phyloP scores from a whole-genome alignment of 2,888 invertebrate species.

The Erpobdella octoculata region DNA sequence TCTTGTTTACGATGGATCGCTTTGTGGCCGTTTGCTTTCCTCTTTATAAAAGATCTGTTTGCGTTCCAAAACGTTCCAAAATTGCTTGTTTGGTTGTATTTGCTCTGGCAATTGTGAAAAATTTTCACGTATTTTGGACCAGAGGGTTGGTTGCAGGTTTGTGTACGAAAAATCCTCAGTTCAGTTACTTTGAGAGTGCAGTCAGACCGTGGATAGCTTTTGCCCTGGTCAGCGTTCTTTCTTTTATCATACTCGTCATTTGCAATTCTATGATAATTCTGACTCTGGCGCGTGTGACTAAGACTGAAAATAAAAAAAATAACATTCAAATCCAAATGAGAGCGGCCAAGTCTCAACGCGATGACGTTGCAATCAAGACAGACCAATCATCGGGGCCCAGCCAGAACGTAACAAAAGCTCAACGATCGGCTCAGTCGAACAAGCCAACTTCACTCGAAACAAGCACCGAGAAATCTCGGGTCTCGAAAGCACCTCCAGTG shows the following conservation, averaged over 20 bases:
- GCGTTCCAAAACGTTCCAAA: slow-evolving; percentile 40
- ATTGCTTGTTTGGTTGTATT: slow-evolving; percentile 37
- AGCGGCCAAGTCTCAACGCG: background rate
- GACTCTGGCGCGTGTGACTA: slow-evolving; percentile 17
- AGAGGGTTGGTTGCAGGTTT: slow-evolving; percentile 31
- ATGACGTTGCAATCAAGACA: background rate
- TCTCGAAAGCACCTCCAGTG: background rate
- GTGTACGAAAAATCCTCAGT: background rate
- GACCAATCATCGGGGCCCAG: background rate
- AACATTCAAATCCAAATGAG: background rate
- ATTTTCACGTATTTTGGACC: slow-evolving; percentile 46
- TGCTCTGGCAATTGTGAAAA: slow-evolving; percentile 38
- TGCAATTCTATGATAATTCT: slow-evolving; percentile 37
- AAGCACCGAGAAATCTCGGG: background rate
- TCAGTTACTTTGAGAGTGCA: slow-evolving; percentile 34
- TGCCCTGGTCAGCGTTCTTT: slow-evolving; percentile 31
- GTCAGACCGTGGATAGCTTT: slow-evolving; percentile 39
- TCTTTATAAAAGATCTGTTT: slow-evolving; percentile 39
- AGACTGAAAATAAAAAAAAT: background rate
- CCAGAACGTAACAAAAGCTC: background rate
- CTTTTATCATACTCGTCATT: slow-evolving; percentile 34
- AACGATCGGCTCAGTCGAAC: background rate
- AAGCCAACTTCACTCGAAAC: too few relatives aligned
- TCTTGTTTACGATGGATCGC: slow-evolving; percentile 45
- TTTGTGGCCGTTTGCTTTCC: slow-evolving; percentile 46